Percentiles rank a stretch among this genome's conserved stretches.
Evolutionary conservation across 1,140 invertebrate genomes (phyloP).

Genomic region (Aradophagus sp.): DNA sequence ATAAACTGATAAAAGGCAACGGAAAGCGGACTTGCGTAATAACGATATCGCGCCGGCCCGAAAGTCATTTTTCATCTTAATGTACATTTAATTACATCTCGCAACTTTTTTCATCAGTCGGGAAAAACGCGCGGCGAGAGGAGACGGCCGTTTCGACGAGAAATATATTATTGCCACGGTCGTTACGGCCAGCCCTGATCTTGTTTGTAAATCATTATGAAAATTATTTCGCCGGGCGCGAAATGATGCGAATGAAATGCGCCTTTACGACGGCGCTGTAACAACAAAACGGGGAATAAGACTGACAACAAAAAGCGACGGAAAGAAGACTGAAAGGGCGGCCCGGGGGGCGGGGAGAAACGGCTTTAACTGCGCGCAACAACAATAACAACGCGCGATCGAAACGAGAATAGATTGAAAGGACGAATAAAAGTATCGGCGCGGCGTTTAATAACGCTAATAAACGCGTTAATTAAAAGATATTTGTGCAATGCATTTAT

Average conservation of each 20-base stretch:
- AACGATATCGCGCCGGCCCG: constrained; percentile 20
- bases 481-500: constrained; percentile 50
- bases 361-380: constrained; percentile 4
- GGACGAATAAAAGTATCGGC: constrained; percentile 38
- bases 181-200: constrained; percentile 16
- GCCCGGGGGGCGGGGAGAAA: not conserved
- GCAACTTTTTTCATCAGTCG: constrained; percentile 48
- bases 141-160: constrained; percentile 33
- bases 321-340: not conserved
- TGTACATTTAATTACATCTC: constrained; percentile 50
- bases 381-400: constrained; percentile 17
- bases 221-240: constrained; percentile 19
- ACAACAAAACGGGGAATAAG: constrained; percentile 4
- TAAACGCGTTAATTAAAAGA: constrained; percentile 52
- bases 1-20: constrained; percentile 27
- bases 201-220: constrained; percentile 39
- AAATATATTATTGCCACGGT: constrained; percentile 39
- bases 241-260: constrained; percentile 13
- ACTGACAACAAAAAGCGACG: not conserved
- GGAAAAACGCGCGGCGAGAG: constrained; percentile 36
- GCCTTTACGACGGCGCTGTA: constrained; percentile 2
- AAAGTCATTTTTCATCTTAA: constrained; percentile 52
- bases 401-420: constrained; percentile 23
- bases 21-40: constrained; percentile 25
- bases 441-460: constrained; percentile 30